phyloP scores from a whole-genome alignment of 2,113 vertebrate genomes.

The Myiozetetes cayanensis region DNA sequence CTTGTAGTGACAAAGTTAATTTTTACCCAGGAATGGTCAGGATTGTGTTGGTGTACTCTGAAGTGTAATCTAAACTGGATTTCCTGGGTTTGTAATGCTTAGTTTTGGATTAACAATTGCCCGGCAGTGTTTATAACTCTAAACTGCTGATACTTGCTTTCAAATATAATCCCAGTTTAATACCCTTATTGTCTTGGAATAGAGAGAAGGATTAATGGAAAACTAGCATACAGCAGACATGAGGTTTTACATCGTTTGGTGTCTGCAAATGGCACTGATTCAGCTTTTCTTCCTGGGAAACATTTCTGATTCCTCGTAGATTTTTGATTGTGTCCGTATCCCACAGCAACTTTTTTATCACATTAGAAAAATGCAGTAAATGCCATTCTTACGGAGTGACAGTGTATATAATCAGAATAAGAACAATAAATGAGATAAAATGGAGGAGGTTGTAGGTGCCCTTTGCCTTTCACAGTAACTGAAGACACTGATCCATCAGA shows the following conservation, averaged over 20 bases:
- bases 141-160: conserved; percentile 1
- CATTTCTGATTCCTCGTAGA: not conserved
- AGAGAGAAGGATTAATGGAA: not conserved
- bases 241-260: not conserved
- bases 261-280: not conserved
- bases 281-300: not conserved
- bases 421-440: not conserved
- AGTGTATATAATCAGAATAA: not conserved
- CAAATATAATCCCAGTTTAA: not conserved
- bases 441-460: not conserved
- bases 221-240: not conserved
- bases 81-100: conserved; percentile 20
- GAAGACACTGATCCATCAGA: not conserved
- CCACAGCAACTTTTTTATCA: not conserved
- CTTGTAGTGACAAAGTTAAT: conserved; percentile 15
- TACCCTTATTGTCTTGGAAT: not conserved
- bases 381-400: not conserved
- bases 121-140: not conserved
- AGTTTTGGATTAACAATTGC: not conserved
- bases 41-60: not conserved
- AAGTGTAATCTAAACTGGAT: conserved; percentile 9
- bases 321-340: not conserved
- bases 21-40: not conserved
- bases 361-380: not conserved
- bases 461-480: not conserved